These are phyloP conservation scores for Fragum whitleyi DNA, from an alignment of 2,888 invertebrate species.

Conservation along the genomic window DNA sequence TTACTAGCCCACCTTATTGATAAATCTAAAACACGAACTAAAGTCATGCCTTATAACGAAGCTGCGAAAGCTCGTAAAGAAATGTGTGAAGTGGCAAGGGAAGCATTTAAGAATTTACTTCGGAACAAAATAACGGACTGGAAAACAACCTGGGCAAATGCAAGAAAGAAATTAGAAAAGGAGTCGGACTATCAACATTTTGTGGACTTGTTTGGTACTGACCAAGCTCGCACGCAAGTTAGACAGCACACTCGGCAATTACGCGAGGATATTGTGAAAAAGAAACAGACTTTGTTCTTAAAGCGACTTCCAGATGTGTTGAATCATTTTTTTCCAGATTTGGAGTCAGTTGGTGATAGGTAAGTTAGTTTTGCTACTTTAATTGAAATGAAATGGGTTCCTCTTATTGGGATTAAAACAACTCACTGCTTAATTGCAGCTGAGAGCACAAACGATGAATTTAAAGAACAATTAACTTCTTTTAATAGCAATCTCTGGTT, in stretches of 20 bases:
- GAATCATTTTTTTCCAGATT: conserved; percentile 92
- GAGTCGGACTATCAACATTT: conserved; percentile 94
- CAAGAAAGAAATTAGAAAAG: conserved; percentile 93
- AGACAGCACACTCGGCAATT: conserved; percentile 92
- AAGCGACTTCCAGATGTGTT: conserved; percentile 91
- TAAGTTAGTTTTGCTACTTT: conserved; percentile 82
- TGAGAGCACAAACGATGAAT: no score
- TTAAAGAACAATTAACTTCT: no score
- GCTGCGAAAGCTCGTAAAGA: conserved; percentile 95
- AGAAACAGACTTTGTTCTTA: conserved; percentile 91
- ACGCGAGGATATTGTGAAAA: conserved; percentile 92
- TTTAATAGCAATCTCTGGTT: no score
- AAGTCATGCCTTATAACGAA: conserved; percentile 90
- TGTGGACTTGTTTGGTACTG: conserved; percentile 95
- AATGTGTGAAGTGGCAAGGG: conserved; percentile 94
- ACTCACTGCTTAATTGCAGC: no score
- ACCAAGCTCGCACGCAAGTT: conserved; percentile 92
- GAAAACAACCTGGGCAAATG: conserved; percentile 89
- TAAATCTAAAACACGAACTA: conserved; percentile 90
- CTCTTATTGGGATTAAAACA: no score
- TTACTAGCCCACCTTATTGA: conserved; percentile 96
- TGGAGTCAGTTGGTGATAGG: conserved; percentile 89
- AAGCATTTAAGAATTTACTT: conserved; percentile 95
- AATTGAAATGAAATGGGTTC: no score
- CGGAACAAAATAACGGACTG: conserved; percentile 91